phyloP scores from a whole-genome alignment of 2,113 vertebrate genomes.

The Redunca redunca region DNA sequence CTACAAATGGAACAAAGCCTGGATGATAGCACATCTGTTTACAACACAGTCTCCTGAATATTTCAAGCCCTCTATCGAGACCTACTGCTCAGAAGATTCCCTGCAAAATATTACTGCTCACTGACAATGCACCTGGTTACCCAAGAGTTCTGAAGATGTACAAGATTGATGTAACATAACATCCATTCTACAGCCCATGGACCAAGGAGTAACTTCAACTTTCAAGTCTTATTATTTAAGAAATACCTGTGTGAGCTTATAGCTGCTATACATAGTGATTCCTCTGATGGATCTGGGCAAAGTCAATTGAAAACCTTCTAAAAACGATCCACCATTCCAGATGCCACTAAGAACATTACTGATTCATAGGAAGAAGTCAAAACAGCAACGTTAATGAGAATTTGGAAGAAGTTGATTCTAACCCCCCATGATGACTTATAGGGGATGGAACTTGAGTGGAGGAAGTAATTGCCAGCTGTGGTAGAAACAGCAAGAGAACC shows the following conservation, averaged over 20 bases:
- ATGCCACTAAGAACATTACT: background rate
- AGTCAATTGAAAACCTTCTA: background rate
- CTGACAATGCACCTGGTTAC: background rate
- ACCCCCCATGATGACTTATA: background rate
- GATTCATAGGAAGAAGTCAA: background rate
- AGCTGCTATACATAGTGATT: background rate
- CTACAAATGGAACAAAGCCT: background rate
- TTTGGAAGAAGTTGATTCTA: background rate
- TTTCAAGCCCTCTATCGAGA: background rate
- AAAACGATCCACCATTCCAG: background rate
- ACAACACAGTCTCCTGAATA: background rate
- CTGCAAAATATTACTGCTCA: background rate
- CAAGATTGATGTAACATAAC: background rate
- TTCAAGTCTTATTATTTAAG: background rate
- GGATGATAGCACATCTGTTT: background rate
- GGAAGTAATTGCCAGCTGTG: background rate
- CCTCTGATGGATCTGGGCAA: background rate
- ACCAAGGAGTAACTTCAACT: background rate
- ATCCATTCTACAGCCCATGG: background rate
- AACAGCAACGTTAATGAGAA: background rate
- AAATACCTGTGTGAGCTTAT: background rate
- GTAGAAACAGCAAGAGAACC: background rate
- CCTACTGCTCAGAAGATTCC: background rate
- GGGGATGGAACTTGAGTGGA: background rate
- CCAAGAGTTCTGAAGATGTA: background rate